Conservation (phyloP, 2,797 vertebrate genomes). For the Syndactyla subalaris region DNA sequence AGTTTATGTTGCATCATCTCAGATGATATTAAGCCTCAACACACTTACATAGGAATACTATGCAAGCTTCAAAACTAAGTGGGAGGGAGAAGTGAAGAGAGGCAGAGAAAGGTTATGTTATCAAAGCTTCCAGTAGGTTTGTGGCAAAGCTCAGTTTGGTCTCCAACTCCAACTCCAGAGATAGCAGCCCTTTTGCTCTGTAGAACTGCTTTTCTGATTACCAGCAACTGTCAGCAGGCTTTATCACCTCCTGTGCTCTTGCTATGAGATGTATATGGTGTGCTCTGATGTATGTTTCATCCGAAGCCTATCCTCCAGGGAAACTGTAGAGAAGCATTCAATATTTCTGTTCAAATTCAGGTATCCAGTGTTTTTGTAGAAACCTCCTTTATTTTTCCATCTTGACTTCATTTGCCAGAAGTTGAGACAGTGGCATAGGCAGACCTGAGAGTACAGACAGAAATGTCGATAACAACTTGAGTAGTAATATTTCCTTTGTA, state of each 20-base stretch:
- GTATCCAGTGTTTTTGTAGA: neutral
- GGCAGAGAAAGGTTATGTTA: neutral
- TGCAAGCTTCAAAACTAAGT: neutral
- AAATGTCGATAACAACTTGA: neutral
- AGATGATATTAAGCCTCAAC: neutral
- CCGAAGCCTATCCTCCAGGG: neutral
- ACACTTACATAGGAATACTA: neutral
- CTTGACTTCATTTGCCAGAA: neutral
- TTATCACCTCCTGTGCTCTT: neutral
- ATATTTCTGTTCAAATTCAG: neutral
- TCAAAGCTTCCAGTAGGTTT: neutral
- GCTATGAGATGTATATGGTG: neutral
- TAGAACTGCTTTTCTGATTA: slow-evolving; percentile 33
- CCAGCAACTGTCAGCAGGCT: slow-evolving; percentile 10
- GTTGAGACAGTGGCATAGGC: neutral
- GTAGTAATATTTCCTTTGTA: neutral
- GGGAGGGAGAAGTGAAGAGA: neutral
- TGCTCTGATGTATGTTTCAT: neutral
- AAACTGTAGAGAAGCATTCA: neutral
- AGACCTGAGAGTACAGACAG: neutral
- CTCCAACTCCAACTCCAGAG: neutral
- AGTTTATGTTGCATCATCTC: neutral
- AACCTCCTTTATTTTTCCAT: neutral
- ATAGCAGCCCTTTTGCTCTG: slow-evolving; percentile 5
- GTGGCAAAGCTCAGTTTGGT: neutral